Base-by-base conservation (phyloP, 1,140 invertebrate genomes). In the Gryllus bimaculatus region DNA sequence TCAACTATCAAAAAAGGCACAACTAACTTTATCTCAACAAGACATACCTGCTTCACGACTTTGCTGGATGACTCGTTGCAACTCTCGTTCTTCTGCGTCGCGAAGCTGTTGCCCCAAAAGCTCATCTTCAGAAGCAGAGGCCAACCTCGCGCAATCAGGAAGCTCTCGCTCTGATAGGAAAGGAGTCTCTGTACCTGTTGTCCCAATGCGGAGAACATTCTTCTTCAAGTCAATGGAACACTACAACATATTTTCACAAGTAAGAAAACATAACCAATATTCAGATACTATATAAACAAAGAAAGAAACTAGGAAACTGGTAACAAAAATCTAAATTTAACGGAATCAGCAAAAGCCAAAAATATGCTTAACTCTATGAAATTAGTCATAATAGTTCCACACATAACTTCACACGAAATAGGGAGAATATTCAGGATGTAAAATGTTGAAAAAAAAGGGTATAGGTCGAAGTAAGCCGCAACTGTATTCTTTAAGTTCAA, bases 191-290 rank as follows among this genome's bases (percentile, higher is more conserved):
- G 96, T 97, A 39, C 95, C 95, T 0, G 96, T 98, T 0, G 96
- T 98, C n/a, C 97, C 97, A 83, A 99, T 98, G 73, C 91, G 90
- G 26, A 99, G 87, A 1, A 96, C 89, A 86, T 97, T 98, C 78
- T 90, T 90, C 84, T 96, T 95, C 79, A 99, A 87, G 86, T 99
- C 97, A 83, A 99, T 98, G 81, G 92, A 93, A 88, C 97, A 99
- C 92, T 95, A 84, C 77, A 84, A 82, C 81, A 79, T 81, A 83
- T 73, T 47, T 39, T 39, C 26, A 39, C 5, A 39, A 39, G 26
- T 39, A 39, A 39, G 26, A 39, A 54, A n/a, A 20, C 48, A 20
- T 8, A 77, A 76, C 47, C 47, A 20, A 39, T 21, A 12, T 75
- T 18, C 39, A 26, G n/a, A 2, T 47, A 76, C 5, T 47, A 47